A percentile compares a stretch with the other conserved stretches of the same genome.
Conservation (phyloP, 2,797 vertebrate species). For the Oreortyx pictus region DNA sequence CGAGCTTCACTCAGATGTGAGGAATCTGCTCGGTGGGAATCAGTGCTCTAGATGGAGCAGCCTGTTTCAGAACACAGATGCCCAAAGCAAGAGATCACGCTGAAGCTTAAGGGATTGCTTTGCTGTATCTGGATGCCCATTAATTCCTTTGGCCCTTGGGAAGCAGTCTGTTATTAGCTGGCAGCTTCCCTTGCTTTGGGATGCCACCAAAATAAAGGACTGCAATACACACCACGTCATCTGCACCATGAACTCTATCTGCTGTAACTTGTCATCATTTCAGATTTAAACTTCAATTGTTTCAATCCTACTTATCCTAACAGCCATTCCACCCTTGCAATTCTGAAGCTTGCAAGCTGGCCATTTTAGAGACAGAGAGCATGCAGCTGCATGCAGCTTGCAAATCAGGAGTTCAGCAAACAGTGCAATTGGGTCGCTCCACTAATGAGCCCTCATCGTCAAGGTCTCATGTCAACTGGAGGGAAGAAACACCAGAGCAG, state of each 20-base stretch:
- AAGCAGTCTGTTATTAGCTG: background rate
- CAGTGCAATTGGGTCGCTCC: background rate
- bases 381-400: slow-evolving; percentile 43
- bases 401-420: background rate
- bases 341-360: background rate
- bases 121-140: background rate
- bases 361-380: background rate
- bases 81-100: background rate
- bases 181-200: background rate
- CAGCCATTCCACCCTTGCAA: slow-evolving; percentile 10
- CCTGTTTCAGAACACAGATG: background rate
- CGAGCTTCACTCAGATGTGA: background rate
- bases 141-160: background rate
- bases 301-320: slow-evolving; percentile 38
- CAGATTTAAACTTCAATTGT: slow-evolving; percentile 74
- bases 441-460: background rate
- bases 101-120: background rate
- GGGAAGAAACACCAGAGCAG: background rate
- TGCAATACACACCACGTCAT: background rate
- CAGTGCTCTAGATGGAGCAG: background rate
- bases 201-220: background rate
- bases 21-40: background rate
- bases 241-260: background rate
- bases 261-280: slow-evolving; percentile 28
- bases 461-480: background rate